Evolutionary conservation across 2,888 invertebrate species (phyloP).

Genomic region (Calameuta filiformis): DNA sequence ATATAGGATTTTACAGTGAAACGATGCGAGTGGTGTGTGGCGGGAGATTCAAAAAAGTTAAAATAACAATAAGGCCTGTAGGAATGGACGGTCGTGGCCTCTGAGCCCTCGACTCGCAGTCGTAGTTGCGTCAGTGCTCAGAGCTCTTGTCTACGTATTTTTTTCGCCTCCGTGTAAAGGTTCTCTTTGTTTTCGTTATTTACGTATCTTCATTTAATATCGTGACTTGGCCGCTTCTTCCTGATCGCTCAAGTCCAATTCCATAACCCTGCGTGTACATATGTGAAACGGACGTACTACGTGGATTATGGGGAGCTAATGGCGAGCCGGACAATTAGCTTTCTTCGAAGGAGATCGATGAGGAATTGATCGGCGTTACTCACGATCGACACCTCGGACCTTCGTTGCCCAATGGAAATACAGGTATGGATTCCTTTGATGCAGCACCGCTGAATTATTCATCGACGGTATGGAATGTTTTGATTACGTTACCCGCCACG

Average conservation of each 20-base stretch:
- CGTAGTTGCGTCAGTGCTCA: too few species aligned
- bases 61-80: too few species aligned
- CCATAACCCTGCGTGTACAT: neutral
- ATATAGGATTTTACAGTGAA: too few species aligned
- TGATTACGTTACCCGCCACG: neutral
- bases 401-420: neutral
- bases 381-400: neutral
- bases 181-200: neutral
- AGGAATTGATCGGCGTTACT: neutral
- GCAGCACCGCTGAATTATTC: slow-evolving; percentile 5
- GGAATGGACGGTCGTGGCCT: too few species aligned
- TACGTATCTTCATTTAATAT: neutral
- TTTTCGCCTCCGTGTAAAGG: too few species aligned
- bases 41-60: too few species aligned
- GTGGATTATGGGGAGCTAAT: neutral
- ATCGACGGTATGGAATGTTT: neutral
- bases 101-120: too few species aligned
- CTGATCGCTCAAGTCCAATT: neutral
- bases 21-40: too few species aligned
- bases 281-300: too few species aligned
- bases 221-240: neutral
- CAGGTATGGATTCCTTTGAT: neutral
- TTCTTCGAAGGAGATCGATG: neutral
- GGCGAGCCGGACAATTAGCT: neutral
- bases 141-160: too few species aligned